Conservation (phyloP, 2,113 vertebrate genomes). For the Paradisaea rubra region DNA sequence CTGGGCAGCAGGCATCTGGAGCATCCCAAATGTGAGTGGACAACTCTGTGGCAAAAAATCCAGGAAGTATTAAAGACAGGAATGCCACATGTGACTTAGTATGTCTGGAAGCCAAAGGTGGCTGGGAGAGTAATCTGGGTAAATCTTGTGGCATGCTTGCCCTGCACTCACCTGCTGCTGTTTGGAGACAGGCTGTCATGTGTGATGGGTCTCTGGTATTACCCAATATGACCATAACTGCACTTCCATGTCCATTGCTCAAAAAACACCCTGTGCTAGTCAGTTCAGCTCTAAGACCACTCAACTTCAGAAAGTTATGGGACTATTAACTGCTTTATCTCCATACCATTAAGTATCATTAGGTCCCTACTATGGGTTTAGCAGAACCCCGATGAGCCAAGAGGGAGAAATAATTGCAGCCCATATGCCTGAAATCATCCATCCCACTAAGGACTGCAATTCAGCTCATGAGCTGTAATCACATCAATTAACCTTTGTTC, state of each 20-base stretch:
- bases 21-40: not conserved
- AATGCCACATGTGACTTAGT: not conserved
- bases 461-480: conserved; percentile 32
- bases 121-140: not conserved
- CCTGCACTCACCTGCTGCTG: not conserved
- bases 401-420: conserved; percentile 43
- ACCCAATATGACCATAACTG: not conserved
- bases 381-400: conserved; percentile 6
- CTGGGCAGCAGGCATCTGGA: not conserved
- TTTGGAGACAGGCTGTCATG: not conserved
- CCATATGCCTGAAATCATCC: conserved; percentile 42
- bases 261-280: not conserved
- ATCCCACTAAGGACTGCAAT: conserved; percentile 40
- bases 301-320: not conserved
- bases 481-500: conserved; percentile 58
- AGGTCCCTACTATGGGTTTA: conserved; percentile 24
- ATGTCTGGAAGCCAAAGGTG: not conserved
- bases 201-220: not conserved
- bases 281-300: not conserved
- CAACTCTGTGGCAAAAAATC: not conserved
- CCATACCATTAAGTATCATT: conserved; percentile 31
- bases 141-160: not conserved
- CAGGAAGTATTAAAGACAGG: not conserved
- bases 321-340: conserved; percentile 4
- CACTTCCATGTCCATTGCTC: not conserved